phyloP scores from a whole-genome alignment of 2,797 vertebrate genomes.

The Sparus aurata region DNA sequence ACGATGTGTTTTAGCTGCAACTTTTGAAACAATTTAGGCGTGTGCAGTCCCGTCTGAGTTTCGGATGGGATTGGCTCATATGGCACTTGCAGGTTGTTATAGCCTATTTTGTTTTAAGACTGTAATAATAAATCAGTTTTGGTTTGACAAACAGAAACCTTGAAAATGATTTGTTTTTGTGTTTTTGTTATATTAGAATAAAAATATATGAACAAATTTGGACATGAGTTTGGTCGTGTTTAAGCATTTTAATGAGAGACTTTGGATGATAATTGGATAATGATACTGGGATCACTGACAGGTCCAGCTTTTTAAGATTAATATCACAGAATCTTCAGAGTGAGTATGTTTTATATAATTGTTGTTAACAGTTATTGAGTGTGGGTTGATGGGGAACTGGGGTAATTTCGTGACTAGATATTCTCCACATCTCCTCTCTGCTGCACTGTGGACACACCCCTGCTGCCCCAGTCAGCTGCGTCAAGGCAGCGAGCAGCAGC shows the following conservation, averaged over 20 bases:
- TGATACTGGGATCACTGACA: background rate
- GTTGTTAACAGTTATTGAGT: background rate
- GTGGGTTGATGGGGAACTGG: background rate
- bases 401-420: background rate
- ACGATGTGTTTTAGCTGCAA: slow-evolving; percentile 20
- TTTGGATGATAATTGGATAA: too few species aligned
- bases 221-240: slow-evolving; percentile 25
- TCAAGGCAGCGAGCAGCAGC: slow-evolving; percentile 49
- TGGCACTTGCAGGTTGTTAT: slow-evolving; percentile 22
- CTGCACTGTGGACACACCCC: slow-evolving; percentile 75
- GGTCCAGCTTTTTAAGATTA: background rate
- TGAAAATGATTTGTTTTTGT: slow-evolving; percentile 37
- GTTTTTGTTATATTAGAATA: slow-evolving; percentile 49
- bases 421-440: slow-evolving; percentile 48
- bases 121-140: slow-evolving; percentile 52
- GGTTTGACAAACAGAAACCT: slow-evolving; percentile 36
- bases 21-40: slow-evolving; percentile 13
- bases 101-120: slow-evolving; percentile 36
- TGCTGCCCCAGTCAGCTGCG: slow-evolving; percentile 24
- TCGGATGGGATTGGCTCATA: slow-evolving; percentile 18
- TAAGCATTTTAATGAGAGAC: background rate
- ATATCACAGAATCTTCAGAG: background rate
- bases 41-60: slow-evolving; percentile 37
- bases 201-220: slow-evolving; percentile 31
- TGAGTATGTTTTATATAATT: background rate